These are phyloP conservation scores for Petrolisthes manimaculis DNA, from an alignment of 2,888 invertebrate species.

Conservation along the genomic window DNA sequence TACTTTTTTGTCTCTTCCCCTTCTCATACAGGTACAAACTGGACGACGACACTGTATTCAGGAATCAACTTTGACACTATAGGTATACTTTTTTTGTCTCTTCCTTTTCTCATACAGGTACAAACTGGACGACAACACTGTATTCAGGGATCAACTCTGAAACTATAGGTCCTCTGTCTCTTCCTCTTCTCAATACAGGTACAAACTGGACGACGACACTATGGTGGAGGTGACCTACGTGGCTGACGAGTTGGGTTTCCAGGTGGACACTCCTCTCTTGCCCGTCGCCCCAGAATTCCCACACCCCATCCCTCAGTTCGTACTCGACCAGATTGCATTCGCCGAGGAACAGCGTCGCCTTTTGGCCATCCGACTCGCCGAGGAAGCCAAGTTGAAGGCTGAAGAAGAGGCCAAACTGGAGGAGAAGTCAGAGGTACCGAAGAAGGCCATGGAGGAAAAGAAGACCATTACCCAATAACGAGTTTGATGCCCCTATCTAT, in stretches of 20 bases:
- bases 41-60: constrained; percentile 27
- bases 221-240: constrained; percentile 34
- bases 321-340: constrained; percentile 46
- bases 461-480: not conserved
- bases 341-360: constrained; percentile 40
- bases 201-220: constrained; percentile 25
- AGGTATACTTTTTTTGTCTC: no score
- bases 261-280: constrained; percentile 31
- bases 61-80: not conserved
- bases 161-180: no score
- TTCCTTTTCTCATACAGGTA: not conserved
- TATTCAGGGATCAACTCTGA: not conserved
- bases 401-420: not conserved
- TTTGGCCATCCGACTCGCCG: not conserved
- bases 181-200: constrained; percentile 1
- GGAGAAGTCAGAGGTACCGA: not conserved
- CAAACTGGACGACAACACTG: constrained; percentile 25
- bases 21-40: constrained; percentile 12
- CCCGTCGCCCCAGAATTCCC: constrained; percentile 41
- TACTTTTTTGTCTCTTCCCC: no score
- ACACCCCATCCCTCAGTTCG: constrained; percentile 41
- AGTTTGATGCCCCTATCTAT: no score
- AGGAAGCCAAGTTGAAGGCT: not conserved
- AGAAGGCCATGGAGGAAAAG: constrained; percentile 17
- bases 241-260: constrained; percentile 42